Conservation (phyloP, 2,797 vertebrate species). For the Streptopelia turtur region DNA sequence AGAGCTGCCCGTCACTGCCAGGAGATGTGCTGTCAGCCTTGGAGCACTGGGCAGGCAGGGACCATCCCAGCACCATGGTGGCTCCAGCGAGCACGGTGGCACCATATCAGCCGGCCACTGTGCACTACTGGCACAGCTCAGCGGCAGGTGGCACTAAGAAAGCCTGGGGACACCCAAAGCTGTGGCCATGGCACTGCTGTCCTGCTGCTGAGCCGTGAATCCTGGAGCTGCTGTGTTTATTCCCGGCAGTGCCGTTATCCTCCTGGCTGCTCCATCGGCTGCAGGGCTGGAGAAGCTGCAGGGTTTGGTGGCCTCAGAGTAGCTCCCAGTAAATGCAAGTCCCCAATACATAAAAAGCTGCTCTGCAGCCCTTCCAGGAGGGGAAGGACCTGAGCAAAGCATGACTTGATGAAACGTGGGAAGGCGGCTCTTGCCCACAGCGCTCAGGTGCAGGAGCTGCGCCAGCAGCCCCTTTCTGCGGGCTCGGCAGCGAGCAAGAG, state of each 20-base stretch:
- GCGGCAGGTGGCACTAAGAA: not conserved
- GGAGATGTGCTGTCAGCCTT: accelerated
- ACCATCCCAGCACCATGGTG: accelerated
- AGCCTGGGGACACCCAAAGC: not conserved
- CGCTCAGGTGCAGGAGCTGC: not conserved
- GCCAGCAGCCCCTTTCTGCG: not conserved
- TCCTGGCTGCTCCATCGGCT: not conserved
- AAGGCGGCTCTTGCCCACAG: accelerated
- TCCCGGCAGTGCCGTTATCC: not conserved
- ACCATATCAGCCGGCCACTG: not conserved
- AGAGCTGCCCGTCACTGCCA: not conserved
- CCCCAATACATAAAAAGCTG: accelerated
- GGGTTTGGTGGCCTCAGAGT: not conserved
- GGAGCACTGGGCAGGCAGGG: not conserved
- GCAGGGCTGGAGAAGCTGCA: not conserved
- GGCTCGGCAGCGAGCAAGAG: not conserved
- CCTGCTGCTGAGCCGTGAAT: not conserved
- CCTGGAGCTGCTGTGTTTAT: not conserved
- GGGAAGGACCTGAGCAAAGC: not conserved
- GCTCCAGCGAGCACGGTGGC: not conserved
- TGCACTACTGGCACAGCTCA: not conserved
- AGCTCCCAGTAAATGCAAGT: accelerated
- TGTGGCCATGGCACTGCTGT: not conserved
- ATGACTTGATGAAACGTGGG: accelerated
- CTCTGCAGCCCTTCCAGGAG: too few species aligned